Conservation (phyloP, 2,888 invertebrate species). For the Idaea biselata region DNA sequence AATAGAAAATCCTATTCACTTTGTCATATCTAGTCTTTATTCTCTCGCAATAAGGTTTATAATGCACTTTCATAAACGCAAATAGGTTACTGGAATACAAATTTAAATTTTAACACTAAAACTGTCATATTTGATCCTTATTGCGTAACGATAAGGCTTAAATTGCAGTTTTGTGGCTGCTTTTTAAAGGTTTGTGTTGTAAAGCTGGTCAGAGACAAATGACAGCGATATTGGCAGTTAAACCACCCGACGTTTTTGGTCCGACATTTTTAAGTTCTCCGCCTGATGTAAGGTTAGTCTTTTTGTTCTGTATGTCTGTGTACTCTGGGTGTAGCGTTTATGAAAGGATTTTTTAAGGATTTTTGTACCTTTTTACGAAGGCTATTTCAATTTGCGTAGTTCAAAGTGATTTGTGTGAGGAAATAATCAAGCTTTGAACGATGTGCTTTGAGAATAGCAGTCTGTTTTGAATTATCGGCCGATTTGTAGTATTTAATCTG, state of each 20-base stretch:
- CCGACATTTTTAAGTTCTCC: constrained; percentile 46
- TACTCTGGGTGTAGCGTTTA: constrained; percentile 13
- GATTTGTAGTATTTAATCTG: not conserved
- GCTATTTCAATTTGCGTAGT: not conserved
- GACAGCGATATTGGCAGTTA: constrained; percentile 66
- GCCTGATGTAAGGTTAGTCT: constrained; percentile 26
- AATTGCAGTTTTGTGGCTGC: constrained; percentile 24
- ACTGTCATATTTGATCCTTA: not conserved
- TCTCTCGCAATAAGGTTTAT: constrained; percentile 24
- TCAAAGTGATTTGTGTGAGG: not conserved
- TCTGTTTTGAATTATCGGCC: too few species aligned
- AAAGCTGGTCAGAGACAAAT: constrained; percentile 59
- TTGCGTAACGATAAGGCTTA: constrained; percentile 23
- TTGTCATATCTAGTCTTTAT: constrained; percentile 26
- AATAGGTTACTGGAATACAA: constrained; percentile 48
- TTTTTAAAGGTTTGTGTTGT: constrained; percentile 37
- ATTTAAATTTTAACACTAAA: not conserved
- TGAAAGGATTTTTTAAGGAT: constrained; percentile 3
- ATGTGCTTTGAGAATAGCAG: not conserved
- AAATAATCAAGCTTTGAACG: not conserved
- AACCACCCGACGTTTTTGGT: constrained; percentile 49
- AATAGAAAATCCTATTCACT: constrained; percentile 20
- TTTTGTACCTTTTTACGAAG: not conserved
- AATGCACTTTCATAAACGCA: constrained; percentile 26
- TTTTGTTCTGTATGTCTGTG: constrained; percentile 17